Percentiles rank a stretch among this genome's conserved stretches.
Evolutionary conservation across 2,888 invertebrate species (phyloP).

Genomic region (Caenorhabditis sp.): DNA sequence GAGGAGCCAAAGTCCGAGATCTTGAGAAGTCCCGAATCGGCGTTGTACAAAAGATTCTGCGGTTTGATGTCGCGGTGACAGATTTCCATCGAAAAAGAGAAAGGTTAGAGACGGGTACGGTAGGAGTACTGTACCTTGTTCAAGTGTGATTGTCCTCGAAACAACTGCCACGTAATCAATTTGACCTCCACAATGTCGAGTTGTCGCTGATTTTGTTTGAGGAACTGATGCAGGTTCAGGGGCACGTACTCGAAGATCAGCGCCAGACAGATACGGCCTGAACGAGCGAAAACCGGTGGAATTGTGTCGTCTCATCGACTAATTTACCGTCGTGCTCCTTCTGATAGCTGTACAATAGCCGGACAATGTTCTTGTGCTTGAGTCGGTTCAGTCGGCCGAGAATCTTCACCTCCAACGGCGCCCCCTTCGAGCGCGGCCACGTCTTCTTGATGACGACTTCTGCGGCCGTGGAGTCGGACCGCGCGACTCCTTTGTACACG

Average conservation of each 20-base stretch:
- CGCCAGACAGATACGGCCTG: slow-evolving; percentile 49
- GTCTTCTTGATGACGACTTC: slow-evolving; percentile 69
- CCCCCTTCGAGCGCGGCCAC: slow-evolving; percentile 54
- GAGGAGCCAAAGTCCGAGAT: slow-evolving; percentile 60
- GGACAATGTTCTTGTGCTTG: slow-evolving; percentile 97
- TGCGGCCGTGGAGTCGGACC: slow-evolving; percentile 11
- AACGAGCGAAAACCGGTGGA: no score
- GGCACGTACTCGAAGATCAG: slow-evolving; percentile 70
- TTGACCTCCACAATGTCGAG: slow-evolving; percentile 58
- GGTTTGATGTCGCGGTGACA: slow-evolving; percentile 97
- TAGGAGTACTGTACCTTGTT: no score
- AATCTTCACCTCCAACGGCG: slow-evolving; percentile 83
- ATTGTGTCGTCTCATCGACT: neutral
- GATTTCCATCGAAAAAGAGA: slow-evolving; percentile 63
- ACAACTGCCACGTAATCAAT: slow-evolving; percentile 68
- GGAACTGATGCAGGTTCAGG: slow-evolving; percentile 59
- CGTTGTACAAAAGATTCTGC: slow-evolving; percentile 96
- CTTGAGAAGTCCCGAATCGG: slow-evolving; percentile 89
- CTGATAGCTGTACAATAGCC: slow-evolving; percentile 92
- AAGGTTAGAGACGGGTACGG: no score
- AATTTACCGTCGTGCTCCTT: slow-evolving; percentile 51
- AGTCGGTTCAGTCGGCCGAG: slow-evolving; percentile 93
- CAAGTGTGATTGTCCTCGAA: slow-evolving; percentile 66
- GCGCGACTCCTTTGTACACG: slow-evolving; percentile 59
- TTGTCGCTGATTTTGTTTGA: slow-evolving; percentile 41